These are phyloP conservation scores for Melolontha melolontha DNA, from an alignment of 2,888 invertebrate genomes.

Conservation along the genomic window DNA sequence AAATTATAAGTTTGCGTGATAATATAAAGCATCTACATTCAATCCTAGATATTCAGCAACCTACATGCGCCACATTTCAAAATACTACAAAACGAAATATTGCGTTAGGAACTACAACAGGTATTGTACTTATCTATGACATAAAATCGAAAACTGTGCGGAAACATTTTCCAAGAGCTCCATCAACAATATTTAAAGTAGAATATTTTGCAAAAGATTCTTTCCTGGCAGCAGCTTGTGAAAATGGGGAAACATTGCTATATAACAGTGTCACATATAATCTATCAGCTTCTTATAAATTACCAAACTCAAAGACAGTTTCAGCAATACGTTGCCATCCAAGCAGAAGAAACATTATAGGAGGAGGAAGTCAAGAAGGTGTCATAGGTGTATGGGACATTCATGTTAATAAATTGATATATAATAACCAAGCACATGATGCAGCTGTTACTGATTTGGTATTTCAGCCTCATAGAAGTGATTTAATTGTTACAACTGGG, in stretches of 20 bases:
- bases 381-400: conserved; percentile 62
- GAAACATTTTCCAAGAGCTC: conserved; percentile 57
- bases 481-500: conserved; percentile 70
- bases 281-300: conserved; percentile 55
- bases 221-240: conserved; percentile 60
- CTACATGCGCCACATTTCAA: conserved; percentile 62
- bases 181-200: conserved; percentile 56
- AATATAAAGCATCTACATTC: conserved; percentile 58
- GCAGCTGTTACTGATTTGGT: conserved; percentile 71
- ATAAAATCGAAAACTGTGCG: conserved; percentile 58
- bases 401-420: conserved; percentile 57
- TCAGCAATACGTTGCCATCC: conserved; percentile 58
- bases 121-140: conserved; percentile 61
- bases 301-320: conserved; percentile 59
- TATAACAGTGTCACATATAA: conserved; percentile 58
- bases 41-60: conserved; percentile 58
- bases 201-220: conserved; percentile 60
- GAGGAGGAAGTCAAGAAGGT: conserved; percentile 62
- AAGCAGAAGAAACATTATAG: conserved; percentile 57
- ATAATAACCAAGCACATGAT: conserved; percentile 64
- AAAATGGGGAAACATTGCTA: conserved; percentile 59
- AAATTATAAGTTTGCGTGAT: conserved; percentile 61
- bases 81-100: conserved; percentile 59
- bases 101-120: conserved; percentile 59
- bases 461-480: conserved; percentile 70